Conservation (phyloP, 2,888 invertebrate genomes). For the Crocallis elinguaria region DNA sequence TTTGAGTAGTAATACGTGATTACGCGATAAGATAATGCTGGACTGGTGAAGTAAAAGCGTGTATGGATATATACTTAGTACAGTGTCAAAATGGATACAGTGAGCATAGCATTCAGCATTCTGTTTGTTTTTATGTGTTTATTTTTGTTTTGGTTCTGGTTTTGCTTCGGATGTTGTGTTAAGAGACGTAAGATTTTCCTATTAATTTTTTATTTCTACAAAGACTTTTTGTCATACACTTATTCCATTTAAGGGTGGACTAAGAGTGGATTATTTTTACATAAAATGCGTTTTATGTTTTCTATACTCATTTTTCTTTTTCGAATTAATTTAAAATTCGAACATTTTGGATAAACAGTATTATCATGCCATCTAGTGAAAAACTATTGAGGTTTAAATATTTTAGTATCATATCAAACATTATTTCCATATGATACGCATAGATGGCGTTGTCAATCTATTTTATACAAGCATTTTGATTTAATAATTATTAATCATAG, state of each 20-base stretch:
- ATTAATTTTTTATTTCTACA: background rate
- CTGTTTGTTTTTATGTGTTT: slow-evolving; percentile 64
- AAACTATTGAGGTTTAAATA: background rate
- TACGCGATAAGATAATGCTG: slow-evolving; percentile 24
- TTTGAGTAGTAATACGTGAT: too few relatives aligned
- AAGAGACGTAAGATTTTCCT: slow-evolving; percentile 56
- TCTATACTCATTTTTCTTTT: too few relatives aligned
- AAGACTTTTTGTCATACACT: too few relatives aligned
- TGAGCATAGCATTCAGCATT: slow-evolving; percentile 48
- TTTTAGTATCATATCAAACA: background rate
- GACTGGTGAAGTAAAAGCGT: too few relatives aligned
- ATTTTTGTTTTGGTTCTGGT: slow-evolving; percentile 70
- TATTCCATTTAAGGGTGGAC: too few relatives aligned
- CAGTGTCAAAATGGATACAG: slow-evolving; percentile 56
- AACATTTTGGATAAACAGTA: too few relatives aligned
- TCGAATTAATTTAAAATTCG: too few relatives aligned
- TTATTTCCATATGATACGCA: background rate
- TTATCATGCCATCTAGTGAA: slow-evolving; percentile 1
- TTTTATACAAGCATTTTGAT: too few relatives aligned
- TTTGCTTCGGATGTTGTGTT: slow-evolving; percentile 68
- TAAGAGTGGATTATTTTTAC: too few relatives aligned
- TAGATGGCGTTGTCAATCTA: slow-evolving; percentile 7
- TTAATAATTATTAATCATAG: too few relatives aligned
- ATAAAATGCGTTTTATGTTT: too few relatives aligned
- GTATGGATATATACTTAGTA: slow-evolving; percentile 11